phyloP scores from a whole-genome alignment of 2,888 invertebrate species.

The Fabriciana adippe region DNA sequence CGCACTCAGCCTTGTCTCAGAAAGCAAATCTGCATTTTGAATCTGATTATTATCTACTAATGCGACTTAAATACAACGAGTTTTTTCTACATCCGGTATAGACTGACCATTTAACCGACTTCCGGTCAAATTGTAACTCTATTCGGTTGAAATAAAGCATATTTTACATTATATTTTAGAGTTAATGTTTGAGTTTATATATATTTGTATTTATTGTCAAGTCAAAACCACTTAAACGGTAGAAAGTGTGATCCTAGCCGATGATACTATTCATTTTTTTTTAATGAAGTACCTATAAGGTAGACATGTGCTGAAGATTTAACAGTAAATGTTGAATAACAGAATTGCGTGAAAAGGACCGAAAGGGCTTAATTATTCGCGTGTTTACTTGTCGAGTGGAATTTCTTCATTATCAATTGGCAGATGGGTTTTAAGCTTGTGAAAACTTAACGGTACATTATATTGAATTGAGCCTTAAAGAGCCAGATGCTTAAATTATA shows the following conservation, averaged over 20 bases:
- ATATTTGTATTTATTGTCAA: slow-evolving; percentile 56
- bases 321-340: slow-evolving; percentile 25
- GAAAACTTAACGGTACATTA: slow-evolving; percentile 39
- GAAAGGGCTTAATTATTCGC: slow-evolving; percentile 34
- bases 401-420: slow-evolving; percentile 29
- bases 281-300: slow-evolving; percentile 43
- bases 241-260: slow-evolving; percentile 48
- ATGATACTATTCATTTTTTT: slow-evolving; percentile 43
- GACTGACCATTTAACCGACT: slow-evolving; percentile 34
- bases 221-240: slow-evolving; percentile 55
- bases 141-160: slow-evolving; percentile 23
- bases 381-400: slow-evolving; percentile 27
- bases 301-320: slow-evolving; percentile 34
- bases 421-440: slow-evolving; percentile 38
- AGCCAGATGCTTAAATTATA: slow-evolving; percentile 8
- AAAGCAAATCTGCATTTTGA: slow-evolving; percentile 65
- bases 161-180: slow-evolving; percentile 33
- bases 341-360: slow-evolving; percentile 28
- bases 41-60: slow-evolving; percentile 75
- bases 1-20: slow-evolving; percentile 46
- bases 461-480: slow-evolving; percentile 1
- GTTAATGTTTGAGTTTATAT: slow-evolving; percentile 47
- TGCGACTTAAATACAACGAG: slow-evolving; percentile 57
- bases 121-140: slow-evolving; percentile 30
- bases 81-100: slow-evolving; percentile 57